phyloP scores from a whole-genome alignment of 1,140 invertebrate genomes.

The Ericerus pela region DNA sequence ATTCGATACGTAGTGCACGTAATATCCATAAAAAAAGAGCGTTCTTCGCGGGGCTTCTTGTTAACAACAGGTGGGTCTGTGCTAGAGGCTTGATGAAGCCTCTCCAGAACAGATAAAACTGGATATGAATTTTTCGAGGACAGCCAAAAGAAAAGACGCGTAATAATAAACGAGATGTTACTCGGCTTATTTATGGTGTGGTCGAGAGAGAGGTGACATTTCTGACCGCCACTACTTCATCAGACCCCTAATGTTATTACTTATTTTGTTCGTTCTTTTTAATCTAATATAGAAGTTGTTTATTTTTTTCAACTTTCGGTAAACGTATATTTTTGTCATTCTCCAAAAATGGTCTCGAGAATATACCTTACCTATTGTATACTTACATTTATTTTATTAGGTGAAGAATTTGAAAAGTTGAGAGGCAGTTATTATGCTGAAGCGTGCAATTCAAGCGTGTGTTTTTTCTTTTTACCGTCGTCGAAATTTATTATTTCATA shows the following conservation, averaged over 20 bases:
- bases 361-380: too few relatives aligned
- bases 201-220: conserved; percentile 9
- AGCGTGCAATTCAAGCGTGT: too few relatives aligned
- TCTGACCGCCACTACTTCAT: conserved; percentile 6
- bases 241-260: neutral
- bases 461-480: too few relatives aligned
- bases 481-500: too few relatives aligned
- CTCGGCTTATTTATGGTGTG: neutral
- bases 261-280: neutral
- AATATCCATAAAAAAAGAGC: conserved; percentile 7
- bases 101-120: conserved; percentile 1
- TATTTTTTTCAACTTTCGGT: too few relatives aligned
- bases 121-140: conserved; percentile 6
- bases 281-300: too few relatives aligned
- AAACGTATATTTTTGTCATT: too few relatives aligned
- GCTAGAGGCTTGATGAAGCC: conserved; percentile 4
- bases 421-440: too few relatives aligned
- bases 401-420: too few relatives aligned
- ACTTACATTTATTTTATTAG: too few relatives aligned
- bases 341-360: too few relatives aligned
- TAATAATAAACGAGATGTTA: conserved; percentile 4
- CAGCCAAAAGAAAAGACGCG: conserved; percentile 6
- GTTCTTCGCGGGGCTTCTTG: conserved; percentile 6
- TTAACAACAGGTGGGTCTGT: conserved; percentile 9
- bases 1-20: neutral